Percentiles rank a stretch among this genome's conserved stretches.
These are phyloP conservation scores for Riparia riparia DNA, from an alignment of 2,113 vertebrate species.

Conservation along the genomic window DNA sequence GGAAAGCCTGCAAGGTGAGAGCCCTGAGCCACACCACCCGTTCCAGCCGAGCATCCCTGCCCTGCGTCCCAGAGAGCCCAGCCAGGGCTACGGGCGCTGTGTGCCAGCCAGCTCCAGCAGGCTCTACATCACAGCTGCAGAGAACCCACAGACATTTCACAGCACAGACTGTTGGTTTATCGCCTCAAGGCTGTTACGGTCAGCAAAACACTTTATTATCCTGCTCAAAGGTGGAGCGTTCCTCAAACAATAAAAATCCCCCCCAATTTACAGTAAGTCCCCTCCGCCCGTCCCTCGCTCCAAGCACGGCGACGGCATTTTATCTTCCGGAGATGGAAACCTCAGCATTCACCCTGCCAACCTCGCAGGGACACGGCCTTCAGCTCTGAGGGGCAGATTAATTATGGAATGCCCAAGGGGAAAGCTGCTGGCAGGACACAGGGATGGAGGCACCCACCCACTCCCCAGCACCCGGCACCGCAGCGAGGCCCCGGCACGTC, in stretches of 20 bases:
- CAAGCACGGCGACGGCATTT: neutral
- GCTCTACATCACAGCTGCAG: neutral
- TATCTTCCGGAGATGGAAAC: rapidly evolving
- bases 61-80: neutral
- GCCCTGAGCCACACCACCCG: rapidly evolving
- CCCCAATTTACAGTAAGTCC: neutral
- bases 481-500: neutral
- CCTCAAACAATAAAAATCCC: neutral
- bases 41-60: rapidly evolving
- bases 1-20: neutral
- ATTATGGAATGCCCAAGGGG: neutral
- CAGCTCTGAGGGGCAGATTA: neutral
- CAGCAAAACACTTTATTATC: neutral
- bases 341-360: neutral
- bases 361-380: neutral
- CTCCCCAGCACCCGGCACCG: neutral
- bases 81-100: neutral
- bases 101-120: neutral
- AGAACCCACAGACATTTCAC: neutral
- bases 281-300: rapidly evolving
- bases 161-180: neutral
- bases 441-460: neutral
- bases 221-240: neutral
- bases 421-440: neutral
- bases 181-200: neutral